Conservation (phyloP, 2,888 invertebrate species). For the Phengaris arion region DNA sequence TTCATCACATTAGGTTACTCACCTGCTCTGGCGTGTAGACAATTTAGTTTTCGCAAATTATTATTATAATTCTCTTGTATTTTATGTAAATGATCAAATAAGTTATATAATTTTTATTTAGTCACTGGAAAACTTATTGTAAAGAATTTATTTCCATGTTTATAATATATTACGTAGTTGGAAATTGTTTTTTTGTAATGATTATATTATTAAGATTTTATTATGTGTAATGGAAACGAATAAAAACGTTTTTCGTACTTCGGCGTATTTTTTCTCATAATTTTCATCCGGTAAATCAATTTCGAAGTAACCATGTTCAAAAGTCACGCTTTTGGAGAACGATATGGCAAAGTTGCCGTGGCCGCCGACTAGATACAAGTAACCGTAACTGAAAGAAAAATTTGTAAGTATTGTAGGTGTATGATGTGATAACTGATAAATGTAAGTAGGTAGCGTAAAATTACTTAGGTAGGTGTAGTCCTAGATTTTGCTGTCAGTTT, state of each 20-base stretch:
- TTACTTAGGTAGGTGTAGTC: too few species aligned
- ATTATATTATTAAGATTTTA: slow-evolving; percentile 59
- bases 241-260: slow-evolving; percentile 21
- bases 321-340: too few species aligned
- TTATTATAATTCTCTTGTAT: slow-evolving; percentile 54
- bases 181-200: slow-evolving; percentile 65
- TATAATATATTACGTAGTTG: slow-evolving; percentile 58
- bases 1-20: slow-evolving; percentile 41
- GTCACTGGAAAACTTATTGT: slow-evolving; percentile 30
- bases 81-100: slow-evolving; percentile 69
- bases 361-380: too few species aligned
- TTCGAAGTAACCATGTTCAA: too few species aligned
- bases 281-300: too few species aligned
- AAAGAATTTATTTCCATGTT: slow-evolving; percentile 60
- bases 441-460: too few species aligned
- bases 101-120: slow-evolving; percentile 15
- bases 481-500: too few species aligned
- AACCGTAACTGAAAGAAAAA: too few species aligned
- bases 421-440: too few species aligned
- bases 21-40: slow-evolving; percentile 40
- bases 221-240: slow-evolving; percentile 57
- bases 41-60: slow-evolving; percentile 43
- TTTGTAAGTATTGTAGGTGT: too few species aligned
- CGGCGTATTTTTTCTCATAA: background rate
- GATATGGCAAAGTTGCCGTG: too few species aligned